Evolutionary conservation across 2,797 vertebrate genomes (phyloP).

Genomic region (Gorsachius magnificus): DNA sequence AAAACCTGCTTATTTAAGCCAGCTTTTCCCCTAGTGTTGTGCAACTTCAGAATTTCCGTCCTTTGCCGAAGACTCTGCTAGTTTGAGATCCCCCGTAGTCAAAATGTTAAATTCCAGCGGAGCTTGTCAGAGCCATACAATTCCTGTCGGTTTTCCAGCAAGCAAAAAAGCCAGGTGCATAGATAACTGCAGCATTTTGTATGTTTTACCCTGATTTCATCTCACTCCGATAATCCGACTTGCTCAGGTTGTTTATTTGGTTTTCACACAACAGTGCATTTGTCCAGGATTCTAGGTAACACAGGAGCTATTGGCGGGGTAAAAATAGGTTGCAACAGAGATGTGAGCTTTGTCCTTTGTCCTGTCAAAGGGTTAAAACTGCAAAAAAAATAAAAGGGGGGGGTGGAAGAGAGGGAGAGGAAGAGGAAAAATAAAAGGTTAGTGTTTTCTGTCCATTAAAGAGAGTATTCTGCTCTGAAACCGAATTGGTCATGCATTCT

Average conservation of each 20-base stretch:
- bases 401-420: not conserved
- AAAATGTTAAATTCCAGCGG: accelerated
- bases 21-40: not conserved
- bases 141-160: not conserved
- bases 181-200: not conserved
- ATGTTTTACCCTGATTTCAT: not conserved
- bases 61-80: not conserved
- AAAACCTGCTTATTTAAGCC: not conserved
- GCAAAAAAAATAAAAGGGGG: not conserved
- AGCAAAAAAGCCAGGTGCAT: not conserved
- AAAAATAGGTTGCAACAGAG: not conserved
- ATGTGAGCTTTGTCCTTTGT: conserved; percentile 36
- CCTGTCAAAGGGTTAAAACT: conserved; percentile 73
- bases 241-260: not conserved
- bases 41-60: not conserved
- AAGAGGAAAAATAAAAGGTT: conserved; percentile 77
- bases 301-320: not conserved
- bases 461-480: conserved; percentile 78
- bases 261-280: not conserved
- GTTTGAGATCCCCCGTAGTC: not conserved
- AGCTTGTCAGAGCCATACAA: not conserved
- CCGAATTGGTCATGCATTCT: conserved; percentile 86
- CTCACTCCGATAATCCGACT: not conserved
- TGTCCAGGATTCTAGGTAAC: not conserved
- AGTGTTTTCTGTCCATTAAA: conserved; percentile 84